These are phyloP conservation scores for Leucopsar rothschildi DNA, from an alignment of 2,113 vertebrate species.

Conservation along the genomic window DNA sequence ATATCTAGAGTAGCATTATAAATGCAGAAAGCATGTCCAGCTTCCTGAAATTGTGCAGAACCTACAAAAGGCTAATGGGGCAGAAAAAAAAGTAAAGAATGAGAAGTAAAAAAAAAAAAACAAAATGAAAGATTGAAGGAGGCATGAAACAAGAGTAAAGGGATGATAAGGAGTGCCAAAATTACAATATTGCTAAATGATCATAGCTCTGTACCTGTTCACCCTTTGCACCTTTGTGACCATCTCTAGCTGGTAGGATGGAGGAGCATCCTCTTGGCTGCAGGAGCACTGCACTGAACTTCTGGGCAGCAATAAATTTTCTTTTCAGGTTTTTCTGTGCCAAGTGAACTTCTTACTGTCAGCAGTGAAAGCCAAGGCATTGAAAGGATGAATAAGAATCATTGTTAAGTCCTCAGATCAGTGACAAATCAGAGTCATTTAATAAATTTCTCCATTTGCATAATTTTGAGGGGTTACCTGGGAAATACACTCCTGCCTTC, in stretches of 20 bases:
- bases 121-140: not conserved
- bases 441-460: not conserved
- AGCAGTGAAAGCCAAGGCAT: not conserved
- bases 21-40: not conserved
- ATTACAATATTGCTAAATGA: not conserved
- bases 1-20: not conserved
- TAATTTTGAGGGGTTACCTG: not conserved
- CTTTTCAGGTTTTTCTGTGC: not conserved
- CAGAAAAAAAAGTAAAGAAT: not conserved
- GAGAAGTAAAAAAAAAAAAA: not conserved
- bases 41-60: not conserved
- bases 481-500: not conserved
- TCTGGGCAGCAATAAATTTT: not conserved
- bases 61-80: not conserved
- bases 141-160: not conserved
- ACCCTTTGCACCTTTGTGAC: not conserved
- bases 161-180: not conserved
- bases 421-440: not conserved
- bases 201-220: not conserved
- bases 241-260: not conserved
- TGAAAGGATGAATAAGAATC: not conserved
- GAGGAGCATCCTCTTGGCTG: not conserved
- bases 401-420: not conserved
- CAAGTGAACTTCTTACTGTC: not conserved
- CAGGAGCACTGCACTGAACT: not conserved